A percentile compares a stretch with the other conserved stretches of the same genome.
phyloP scores from a whole-genome alignment of 2,888 invertebrate species.

The Dynastes grantii region DNA sequence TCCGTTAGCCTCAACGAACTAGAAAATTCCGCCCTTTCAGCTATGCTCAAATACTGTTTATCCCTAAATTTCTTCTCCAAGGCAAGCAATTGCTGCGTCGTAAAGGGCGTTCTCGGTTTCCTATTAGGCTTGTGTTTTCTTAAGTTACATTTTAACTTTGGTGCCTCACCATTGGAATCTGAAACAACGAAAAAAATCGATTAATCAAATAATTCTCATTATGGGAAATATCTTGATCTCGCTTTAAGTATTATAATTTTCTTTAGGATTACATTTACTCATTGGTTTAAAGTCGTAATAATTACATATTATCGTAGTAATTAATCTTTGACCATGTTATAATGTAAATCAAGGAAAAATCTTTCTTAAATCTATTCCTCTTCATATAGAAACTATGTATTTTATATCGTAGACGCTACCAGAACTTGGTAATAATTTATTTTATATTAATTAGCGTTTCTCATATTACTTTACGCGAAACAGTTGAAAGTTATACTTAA shows the following conservation, averaged over 20 bases:
- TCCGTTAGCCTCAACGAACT: slow-evolving; percentile 91
- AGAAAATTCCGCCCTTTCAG: slow-evolving; percentile 95
- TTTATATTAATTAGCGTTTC: slow-evolving; percentile 30
- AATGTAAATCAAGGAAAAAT: not conserved
- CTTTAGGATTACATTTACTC: not conserved
- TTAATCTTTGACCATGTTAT: not conserved
- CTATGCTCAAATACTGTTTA: slow-evolving; percentile 95
- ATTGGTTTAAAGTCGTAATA: not conserved
- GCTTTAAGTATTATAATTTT: no score
- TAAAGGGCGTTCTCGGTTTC: slow-evolving; percentile 95
- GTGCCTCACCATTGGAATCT: slow-evolving; percentile 86
- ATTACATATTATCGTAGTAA: not conserved
- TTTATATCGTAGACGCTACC: not conserved
- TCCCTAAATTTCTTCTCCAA: slow-evolving; percentile 95
- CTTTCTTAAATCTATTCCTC: not conserved
- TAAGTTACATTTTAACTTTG: slow-evolving; percentile 89
- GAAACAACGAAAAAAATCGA: slow-evolving; percentile 62
- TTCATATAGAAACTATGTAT: not conserved
- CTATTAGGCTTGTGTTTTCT: slow-evolving; percentile 96
- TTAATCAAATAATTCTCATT: no score
- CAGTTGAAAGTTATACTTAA: slow-evolving; percentile 21
- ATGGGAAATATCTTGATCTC: no score
- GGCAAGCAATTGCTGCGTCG: slow-evolving; percentile 91
- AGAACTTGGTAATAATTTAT: slow-evolving; percentile 10
- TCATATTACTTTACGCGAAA: slow-evolving; percentile 19